A percentile compares a stretch with the other conserved stretches of the same genome.
Conservation (phyloP, 1,140 invertebrate genomes). For the Watersipora subatra region DNA sequence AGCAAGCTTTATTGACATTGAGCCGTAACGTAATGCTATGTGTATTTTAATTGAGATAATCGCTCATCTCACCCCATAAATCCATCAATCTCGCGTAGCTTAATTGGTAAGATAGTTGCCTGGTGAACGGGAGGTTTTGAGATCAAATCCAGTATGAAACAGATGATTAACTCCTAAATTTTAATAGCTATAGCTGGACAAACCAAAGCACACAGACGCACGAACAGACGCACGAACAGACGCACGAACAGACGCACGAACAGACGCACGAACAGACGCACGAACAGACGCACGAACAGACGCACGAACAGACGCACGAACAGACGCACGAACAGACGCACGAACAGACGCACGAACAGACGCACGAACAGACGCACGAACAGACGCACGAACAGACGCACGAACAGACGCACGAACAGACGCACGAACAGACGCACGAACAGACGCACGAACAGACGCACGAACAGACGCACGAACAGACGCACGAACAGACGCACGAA, state of each 20-base stretch:
- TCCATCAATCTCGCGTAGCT: no score
- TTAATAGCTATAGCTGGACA: no score
- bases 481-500: constrained; percentile 22
- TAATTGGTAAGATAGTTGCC: no score
- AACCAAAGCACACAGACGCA: not conserved
- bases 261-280: not conserved
- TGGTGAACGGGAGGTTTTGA: no score
- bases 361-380: not conserved
- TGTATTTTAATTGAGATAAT: no score
- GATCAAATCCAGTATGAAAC: no score
- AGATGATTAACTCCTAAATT: no score
- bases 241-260: not conserved
- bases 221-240: not conserved
- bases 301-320: not conserved
- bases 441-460: constrained; percentile 25
- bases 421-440: not conserved
- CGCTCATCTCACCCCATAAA: no score
- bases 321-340: not conserved
- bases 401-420: not conserved
- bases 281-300: not conserved
- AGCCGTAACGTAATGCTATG: no score
- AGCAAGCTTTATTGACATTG: no score
- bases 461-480: constrained; percentile 10
- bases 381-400: not conserved
- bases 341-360: not conserved